A percentile compares a stretch with the other conserved stretches of the same genome.
These are phyloP conservation scores for Orchesella flavescens DNA, from an alignment of 2,888 invertebrate species.

Conservation along the genomic window DNA sequence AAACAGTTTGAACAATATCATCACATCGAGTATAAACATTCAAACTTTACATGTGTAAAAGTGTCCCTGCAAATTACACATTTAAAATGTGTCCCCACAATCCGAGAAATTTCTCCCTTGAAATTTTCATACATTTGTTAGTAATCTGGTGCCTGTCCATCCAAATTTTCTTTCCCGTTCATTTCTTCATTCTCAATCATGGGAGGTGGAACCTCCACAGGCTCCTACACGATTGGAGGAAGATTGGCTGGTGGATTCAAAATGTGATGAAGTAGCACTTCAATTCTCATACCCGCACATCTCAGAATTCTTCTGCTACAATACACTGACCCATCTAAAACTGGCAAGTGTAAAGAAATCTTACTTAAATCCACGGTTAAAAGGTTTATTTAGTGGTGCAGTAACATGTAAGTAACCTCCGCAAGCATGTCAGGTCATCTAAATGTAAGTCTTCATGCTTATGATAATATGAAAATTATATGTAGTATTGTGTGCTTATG, in stretches of 20 bases:
- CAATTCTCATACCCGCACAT: neutral
- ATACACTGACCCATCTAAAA: neutral
- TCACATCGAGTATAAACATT: too few relatives aligned
- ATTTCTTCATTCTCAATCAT: neutral
- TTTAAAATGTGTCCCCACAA: slow-evolving; percentile 7
- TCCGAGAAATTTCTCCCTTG: neutral
- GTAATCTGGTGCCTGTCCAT: neutral
- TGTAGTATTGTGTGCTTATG: too few relatives aligned
- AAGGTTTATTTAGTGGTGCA: slow-evolving; percentile 19
- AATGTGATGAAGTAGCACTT: neutral
- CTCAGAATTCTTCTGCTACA: neutral
- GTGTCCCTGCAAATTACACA: slow-evolving; percentile 6
- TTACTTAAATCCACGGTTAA: slow-evolving; percentile 5
- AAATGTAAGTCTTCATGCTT: too few relatives aligned
- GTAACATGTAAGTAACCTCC: neutral
- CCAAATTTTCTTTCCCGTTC: neutral
- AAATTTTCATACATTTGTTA: neutral
- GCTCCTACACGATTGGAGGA: neutral
- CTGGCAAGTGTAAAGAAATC: slow-evolving; percentile 14
- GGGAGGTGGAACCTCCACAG: too few relatives aligned
- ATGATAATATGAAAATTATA: too few relatives aligned
- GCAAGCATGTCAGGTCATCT: too few relatives aligned
- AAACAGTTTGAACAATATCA: neutral
- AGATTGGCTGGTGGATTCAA: too few relatives aligned
- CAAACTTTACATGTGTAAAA: neutral